Evolutionary conservation across 2,113 vertebrate genomes (phyloP).

Genomic region (Oenanthe oenanthe): DNA sequence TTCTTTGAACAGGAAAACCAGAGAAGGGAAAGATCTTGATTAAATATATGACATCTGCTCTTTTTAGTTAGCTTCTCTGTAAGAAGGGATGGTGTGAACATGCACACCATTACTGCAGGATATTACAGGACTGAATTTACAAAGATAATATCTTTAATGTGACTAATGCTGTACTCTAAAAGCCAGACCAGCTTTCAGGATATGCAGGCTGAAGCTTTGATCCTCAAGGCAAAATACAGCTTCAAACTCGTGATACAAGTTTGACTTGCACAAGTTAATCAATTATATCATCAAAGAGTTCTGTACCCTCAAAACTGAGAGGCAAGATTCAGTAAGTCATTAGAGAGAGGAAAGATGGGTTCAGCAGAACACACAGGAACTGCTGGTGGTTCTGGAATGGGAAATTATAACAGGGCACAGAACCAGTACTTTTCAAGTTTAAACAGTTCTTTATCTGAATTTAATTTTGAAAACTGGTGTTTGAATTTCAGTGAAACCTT

Average conservation of each 20-base stretch:
- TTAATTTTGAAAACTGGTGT: not conserved
- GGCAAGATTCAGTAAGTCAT: not conserved
- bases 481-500: not conserved
- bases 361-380: not conserved
- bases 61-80: not conserved
- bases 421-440: not conserved
- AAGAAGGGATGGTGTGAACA: not conserved
- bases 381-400: not conserved
- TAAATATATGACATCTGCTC: not conserved
- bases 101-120: not conserved
- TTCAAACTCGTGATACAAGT: not conserved
- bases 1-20: not conserved
- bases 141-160: not conserved
- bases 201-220: conserved; percentile 3
- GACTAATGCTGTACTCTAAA: not conserved
- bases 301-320: not conserved
- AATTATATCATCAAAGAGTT: not conserved
- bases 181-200: not conserved
- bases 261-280: not conserved
- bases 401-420: not conserved
- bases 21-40: not conserved
- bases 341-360: not conserved
- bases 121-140: not conserved
- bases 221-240: conserved; percentile 15
- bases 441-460: not conserved